These are phyloP conservation scores for Helicorthomorpha holstii DNA, from an alignment of 1,140 invertebrate species.

Conservation along the genomic window DNA sequence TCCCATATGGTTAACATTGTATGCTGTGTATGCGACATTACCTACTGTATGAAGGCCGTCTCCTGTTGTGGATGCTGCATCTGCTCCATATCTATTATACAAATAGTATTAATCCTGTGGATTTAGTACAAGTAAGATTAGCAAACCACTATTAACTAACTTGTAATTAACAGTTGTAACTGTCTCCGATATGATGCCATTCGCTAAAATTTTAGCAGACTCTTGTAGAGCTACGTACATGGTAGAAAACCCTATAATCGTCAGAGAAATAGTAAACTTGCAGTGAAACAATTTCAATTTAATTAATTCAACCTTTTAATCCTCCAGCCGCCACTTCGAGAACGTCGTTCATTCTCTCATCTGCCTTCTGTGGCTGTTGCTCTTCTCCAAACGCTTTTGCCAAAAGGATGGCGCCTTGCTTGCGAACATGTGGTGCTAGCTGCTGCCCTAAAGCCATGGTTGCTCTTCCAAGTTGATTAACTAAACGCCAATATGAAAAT, in stretches of 20 bases:
- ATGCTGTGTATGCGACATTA: conserved; percentile 38
- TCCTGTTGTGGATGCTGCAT: conserved; percentile 36
- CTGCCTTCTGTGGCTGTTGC: conserved; percentile 30
- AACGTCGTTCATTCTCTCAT: conserved; percentile 37
- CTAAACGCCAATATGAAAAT: conserved; percentile 21
- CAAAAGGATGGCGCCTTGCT: conserved; percentile 38
- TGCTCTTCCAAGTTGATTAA: conserved; percentile 41
- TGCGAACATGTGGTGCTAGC: conserved; percentile 45
- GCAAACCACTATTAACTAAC: conserved; percentile 24
- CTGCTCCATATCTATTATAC: conserved; percentile 36
- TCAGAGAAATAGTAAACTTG: neutral
- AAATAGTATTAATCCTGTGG: neutral
- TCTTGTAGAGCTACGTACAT: conserved; percentile 46
- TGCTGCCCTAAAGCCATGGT: conserved; percentile 40
- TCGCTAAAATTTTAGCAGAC: conserved; percentile 42
- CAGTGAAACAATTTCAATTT: neutral
- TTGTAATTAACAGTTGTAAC: conserved; percentile 49
- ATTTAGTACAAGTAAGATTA: neutral
- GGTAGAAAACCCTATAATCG: conserved; percentile 36
- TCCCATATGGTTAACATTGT: conserved; percentile 39
- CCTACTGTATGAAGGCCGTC: conserved; percentile 42
- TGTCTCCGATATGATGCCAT: conserved; percentile 44
- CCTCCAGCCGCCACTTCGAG: conserved; percentile 47
- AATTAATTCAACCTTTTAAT: conserved; percentile 30
- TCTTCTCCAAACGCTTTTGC: conserved; percentile 31